phyloP scores from a whole-genome alignment of 2,113 vertebrate species.

The Tenrec ecaudatus region DNA sequence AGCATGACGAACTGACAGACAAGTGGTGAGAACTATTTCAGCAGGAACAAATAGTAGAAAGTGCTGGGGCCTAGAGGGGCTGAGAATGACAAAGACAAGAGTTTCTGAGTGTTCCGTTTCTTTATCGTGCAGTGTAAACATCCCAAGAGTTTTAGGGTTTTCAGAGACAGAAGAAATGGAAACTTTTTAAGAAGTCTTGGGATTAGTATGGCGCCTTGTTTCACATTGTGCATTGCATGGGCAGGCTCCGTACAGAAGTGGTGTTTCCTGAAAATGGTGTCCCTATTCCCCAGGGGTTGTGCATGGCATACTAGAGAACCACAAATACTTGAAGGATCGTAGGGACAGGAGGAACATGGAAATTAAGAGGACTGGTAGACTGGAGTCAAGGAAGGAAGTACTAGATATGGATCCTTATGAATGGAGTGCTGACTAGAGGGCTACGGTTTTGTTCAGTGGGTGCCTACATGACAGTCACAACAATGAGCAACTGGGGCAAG shows the following conservation, averaged over 20 bases:
- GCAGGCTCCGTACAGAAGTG: neutral
- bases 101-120: neutral
- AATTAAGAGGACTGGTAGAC: neutral
- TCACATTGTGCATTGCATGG: neutral
- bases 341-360: neutral
- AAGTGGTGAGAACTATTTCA: neutral
- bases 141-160: neutral
- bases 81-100: neutral
- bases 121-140: neutral
- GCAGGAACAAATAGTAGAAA: conserved; percentile 15
- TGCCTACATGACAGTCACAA: neutral
- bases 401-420: neutral
- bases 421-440: neutral
- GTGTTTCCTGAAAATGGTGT: neutral
- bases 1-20: no score
- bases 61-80: neutral
- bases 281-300: neutral
- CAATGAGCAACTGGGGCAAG: neutral
- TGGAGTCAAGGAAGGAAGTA: neutral
- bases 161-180: neutral
- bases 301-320: neutral
- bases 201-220: neutral
- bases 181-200: no score
- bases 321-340: neutral
- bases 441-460: neutral